Evolutionary conservation across 2,888 invertebrate species (phyloP), one percentile per base, ranked within the genome.

Genomic region (Dasypogon diadema): DNA sequence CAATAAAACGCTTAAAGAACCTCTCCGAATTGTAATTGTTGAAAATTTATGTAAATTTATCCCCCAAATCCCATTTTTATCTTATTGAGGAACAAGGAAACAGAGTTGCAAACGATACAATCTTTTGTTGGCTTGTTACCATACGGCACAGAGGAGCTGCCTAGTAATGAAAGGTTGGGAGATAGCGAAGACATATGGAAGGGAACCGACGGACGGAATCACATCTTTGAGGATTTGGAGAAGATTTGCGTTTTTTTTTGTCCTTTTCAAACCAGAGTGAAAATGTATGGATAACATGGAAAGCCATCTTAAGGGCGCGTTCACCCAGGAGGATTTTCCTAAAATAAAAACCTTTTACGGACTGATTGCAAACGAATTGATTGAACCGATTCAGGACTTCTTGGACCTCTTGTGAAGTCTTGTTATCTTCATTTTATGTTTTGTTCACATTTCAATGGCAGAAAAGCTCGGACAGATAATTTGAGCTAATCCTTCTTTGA

Each of bases 281-380:
- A 37, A 60, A 21, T 5, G 16, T 12, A 21, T 65, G 16, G n/a
- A 70, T 12, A 54, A 8, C 8, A 51, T 16, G 12, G 34, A 54
- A 70, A 54, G 34, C 30, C 21, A 34, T 8, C 21, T 12, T 37
- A 30, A 42, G 21, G 30, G 16, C 14, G 21, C 21, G 21, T 58
- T 56, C 24, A 42, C 26, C 42, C 14, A 74, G 12, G 30, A 46
- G 75, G 75, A 75, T 75, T 75, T 65, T 68, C 37, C 21, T 48
- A 48, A 58, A 74, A 70, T 46, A 48, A 51, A 73, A 74, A 70
- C 54, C 74, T 74, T 74, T 74, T 58, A 74, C 14, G 48, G 30
- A 12, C 48, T 74, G 74, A 74, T 74, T 74, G 74, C 14, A n/a
- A 58, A 58, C 30, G 60, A 74, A 74, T 60, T 74, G 74, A 74